Evolutionary conservation across 2,888 invertebrate genomes (phyloP), one percentile per base, ranked within the genome.

Genomic region (Strigamia transsilvanica): DNA sequence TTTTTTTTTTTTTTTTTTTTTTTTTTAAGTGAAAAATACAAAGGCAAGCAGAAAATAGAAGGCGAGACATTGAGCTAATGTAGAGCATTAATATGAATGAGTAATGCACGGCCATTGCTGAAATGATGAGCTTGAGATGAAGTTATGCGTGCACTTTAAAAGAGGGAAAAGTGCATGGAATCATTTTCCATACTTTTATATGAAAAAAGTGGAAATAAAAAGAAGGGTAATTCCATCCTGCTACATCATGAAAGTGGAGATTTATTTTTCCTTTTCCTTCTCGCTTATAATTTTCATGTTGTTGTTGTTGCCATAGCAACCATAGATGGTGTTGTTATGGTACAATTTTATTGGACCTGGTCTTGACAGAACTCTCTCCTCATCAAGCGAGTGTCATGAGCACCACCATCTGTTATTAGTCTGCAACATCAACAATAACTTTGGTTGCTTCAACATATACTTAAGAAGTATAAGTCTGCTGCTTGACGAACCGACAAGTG

Each of bases 351-450:
- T 56, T 56, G 56, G 56, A 56, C 56, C 56, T 56, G 56, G 56
- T 56, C 21, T 18, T 56, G 56, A 56, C 56, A 56, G 56, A 38
- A 56, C 56, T 18, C 56, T 56, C 56, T 56, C 18, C 56, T 56
- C 56, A 56, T 56, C 56, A 56, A 56, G 56, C 56, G 56, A 56
- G 56, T 56, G 56, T 56, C 56, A 56, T 56, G 56, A 56, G 56
- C 56, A 56, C 56, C 56, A 56, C 56, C 56, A 56, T 56, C 56
- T 56, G 56, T 56, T 56, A 56, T 56, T 56, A 56, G 56, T 56
- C 56, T n/a, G 56, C 56, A 56, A 56, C 56, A 56, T 56, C 56
- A 56, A 56, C 56, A 56, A 56, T 56, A 56, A 56, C 56, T 56
- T 56, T 56, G 56, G 4, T 56, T 56, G 56, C 56, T 18, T 56